phyloP scores from a whole-genome alignment of 1,140 invertebrate genomes.

The Anagrus nilaparvatae region DNA sequence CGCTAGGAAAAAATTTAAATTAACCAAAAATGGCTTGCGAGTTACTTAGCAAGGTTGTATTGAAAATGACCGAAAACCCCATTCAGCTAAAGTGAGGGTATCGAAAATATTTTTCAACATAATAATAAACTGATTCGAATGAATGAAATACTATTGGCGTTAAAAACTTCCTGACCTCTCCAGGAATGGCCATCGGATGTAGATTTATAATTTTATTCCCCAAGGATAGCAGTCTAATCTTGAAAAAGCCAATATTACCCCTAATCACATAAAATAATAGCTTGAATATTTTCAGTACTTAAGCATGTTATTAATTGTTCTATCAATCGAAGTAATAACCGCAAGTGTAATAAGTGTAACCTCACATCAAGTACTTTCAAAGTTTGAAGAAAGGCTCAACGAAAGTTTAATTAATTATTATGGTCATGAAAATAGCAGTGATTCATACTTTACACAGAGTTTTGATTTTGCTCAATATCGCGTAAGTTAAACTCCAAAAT shows the following conservation, averaged over 20 bases:
- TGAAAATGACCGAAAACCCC: too few relatives aligned
- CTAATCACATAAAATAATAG: conserved; percentile 1
- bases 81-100: too few relatives aligned
- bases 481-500: conserved; percentile 22
- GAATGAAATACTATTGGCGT: too few relatives aligned
- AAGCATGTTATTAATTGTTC: conserved; percentile 39
- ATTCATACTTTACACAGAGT: conserved; percentile 38
- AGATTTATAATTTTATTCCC: too few relatives aligned
- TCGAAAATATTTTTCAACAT: too few relatives aligned
- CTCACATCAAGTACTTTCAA: conserved; percentile 34
- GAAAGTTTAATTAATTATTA: conserved; percentile 36
- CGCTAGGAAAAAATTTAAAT: too few relatives aligned
- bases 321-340: conserved; percentile 33
- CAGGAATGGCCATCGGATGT: too few relatives aligned
- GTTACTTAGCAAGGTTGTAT: too few relatives aligned
- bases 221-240: too few relatives aligned
- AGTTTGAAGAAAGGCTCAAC: conserved; percentile 34
- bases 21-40: too few relatives aligned
- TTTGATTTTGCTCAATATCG: conserved; percentile 45
- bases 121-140: too few relatives aligned
- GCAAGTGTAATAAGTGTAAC: conserved; percentile 29
- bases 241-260: not conserved
- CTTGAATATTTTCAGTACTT: conserved; percentile 37
- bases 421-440: conserved; percentile 35
- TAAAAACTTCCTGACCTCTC: too few relatives aligned